Conservation (phyloP, 2,888 invertebrate genomes). For the Orthosia gracilis region DNA sequence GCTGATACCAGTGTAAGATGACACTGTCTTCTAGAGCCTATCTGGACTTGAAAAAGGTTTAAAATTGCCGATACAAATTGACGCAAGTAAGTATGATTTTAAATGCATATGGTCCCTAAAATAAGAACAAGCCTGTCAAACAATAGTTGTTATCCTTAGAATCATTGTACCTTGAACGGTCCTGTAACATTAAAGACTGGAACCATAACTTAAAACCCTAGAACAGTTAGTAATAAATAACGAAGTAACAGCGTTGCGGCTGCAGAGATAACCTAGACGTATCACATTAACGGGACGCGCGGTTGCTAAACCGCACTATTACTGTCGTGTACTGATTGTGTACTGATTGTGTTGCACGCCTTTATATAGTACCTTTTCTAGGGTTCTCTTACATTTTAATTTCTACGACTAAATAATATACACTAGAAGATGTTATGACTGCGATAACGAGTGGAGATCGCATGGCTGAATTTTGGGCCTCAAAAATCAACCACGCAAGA, state of each 20-base stretch:
- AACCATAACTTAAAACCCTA: conserved; percentile 12
- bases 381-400: background rate
- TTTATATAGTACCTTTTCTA: background rate
- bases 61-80: too few species aligned
- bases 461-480: too few species aligned
- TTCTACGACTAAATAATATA: too few species aligned
- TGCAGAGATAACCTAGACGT: conserved; percentile 28
- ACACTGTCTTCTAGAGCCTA: too few species aligned
- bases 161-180: background rate
- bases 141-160: background rate
- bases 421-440: too few species aligned
- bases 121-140: background rate
- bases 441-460: too few species aligned
- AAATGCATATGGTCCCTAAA: too few species aligned
- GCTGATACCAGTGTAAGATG: too few species aligned
- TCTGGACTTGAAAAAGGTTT: too few species aligned
- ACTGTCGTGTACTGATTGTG: conserved; percentile 17
- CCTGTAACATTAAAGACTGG: conserved; percentile 1
- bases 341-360: conserved; percentile 13
- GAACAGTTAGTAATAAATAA: conserved; percentile 41
- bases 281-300: conserved; percentile 50
- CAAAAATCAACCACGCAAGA: too few species aligned
- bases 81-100: too few species aligned
- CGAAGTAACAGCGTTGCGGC: conserved; percentile 25
- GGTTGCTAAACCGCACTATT: conserved; percentile 44